Base-by-base conservation (phyloP, 2,797 vertebrate genomes). In the Notolepis coatsorum region DNA sequence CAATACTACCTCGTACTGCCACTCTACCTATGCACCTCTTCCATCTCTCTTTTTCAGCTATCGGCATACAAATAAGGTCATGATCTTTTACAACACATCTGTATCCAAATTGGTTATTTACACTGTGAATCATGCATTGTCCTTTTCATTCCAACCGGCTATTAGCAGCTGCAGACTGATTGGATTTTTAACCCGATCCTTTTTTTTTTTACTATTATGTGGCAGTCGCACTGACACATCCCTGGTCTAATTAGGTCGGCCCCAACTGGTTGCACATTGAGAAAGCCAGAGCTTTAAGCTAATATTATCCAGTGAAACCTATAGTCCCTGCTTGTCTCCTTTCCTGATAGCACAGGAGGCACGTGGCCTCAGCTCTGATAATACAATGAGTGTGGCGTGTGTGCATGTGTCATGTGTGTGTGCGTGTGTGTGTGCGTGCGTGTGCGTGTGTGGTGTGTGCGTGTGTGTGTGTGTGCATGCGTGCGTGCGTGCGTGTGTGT, bases 311-410 rank as follows among this genome's bases (percentile, higher is more conserved):
- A 51, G 43, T 66, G 80, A 84, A 90, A 79, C 65, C 51, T 65
- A 65, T 73, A 65, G 68, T 69, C 49, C 55, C 51, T 54, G 71
- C 78, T 75, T 24, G 13, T 57, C 55, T 85, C 62, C 87, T 83
- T 87, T 89, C 84, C 82, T 88, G 80, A 84, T 72, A 71, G 68
- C 61, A 30, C 49, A 75, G 73, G 70, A 54, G 74, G 71, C 25
- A 5, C 57, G 75, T 71, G 65, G 73, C 69, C 73, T 83, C 88
- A 86, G 86, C 86, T 90, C 81, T 77, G 65, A 88, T 84, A 87
- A 84, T 72, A 84, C 60, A 72, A 62, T n/a, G n/a, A n/a, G n/a
- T n/a, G n/a, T n/a, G n/a, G n/a, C n/a, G n/a, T 20, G 31, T 52
- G 52, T 62, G 45, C 43, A n/a, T 37, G 35, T n/a, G 15, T 37